phyloP scores from a whole-genome alignment of 1,140 invertebrate species.

The Acromyrmex charruanus region DNA sequence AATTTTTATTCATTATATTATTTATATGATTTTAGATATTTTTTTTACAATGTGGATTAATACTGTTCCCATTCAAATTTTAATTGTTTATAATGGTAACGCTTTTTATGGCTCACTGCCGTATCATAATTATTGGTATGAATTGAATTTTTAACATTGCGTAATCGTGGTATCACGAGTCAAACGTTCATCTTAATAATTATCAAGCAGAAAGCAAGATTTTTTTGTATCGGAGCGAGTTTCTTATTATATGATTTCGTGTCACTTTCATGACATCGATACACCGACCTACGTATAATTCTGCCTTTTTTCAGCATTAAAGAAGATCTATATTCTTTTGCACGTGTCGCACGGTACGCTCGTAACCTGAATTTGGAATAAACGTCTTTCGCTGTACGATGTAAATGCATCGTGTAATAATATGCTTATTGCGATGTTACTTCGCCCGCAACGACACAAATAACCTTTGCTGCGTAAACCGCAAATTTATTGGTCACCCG shows the following conservation, averaged over 20 bases:
- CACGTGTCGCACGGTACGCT: background rate
- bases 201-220: constrained; percentile 16
- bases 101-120: background rate
- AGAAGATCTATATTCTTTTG: background rate
- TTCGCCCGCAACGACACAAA: constrained; percentile 51
- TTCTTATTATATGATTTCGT: background rate
- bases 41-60: background rate
- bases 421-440: constrained; percentile 43
- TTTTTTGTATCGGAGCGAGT: background rate
- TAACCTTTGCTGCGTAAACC: constrained; percentile 69
- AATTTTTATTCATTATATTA: no score
- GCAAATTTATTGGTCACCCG: constrained; percentile 68
- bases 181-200: background rate
- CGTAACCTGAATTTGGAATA: constrained; percentile 47
- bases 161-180: background rate
- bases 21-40: no score
- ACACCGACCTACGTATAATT: background rate
- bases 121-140: background rate
- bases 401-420: constrained; percentile 29
- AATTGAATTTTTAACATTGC: background rate
- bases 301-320: background rate
- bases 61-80: background rate
- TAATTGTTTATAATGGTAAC: background rate
- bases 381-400: constrained; percentile 3
- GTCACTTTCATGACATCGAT: constrained; percentile 22